Evolutionary conservation across 2,888 invertebrate genomes (phyloP).

Genomic region (Pecten maximus): DNA sequence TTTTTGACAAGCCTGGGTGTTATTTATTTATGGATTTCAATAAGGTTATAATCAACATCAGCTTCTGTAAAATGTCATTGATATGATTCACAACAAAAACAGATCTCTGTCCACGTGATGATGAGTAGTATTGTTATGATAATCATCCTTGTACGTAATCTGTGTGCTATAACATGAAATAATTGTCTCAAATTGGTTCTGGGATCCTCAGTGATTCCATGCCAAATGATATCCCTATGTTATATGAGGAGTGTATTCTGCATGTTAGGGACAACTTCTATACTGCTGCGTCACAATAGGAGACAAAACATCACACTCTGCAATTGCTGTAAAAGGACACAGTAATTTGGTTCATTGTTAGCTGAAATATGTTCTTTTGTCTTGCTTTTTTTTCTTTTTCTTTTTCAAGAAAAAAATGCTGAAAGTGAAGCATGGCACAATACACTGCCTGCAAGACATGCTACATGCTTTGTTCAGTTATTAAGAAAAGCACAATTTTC

Average conservation of each 20-base stretch:
- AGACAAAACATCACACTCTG: not conserved
- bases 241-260: not conserved
- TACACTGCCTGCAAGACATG: not conserved
- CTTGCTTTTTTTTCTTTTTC: not conserved
- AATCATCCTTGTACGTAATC: not conserved
- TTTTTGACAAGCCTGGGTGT: not conserved
- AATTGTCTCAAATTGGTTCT: not conserved
- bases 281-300: not conserved
- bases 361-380: not conserved
- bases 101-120: not conserved
- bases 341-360: not conserved
- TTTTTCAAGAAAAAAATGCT: not conserved
- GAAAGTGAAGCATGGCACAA: not conserved
- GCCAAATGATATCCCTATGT: not conserved
- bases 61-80: not conserved
- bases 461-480: not conserved
- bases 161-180: not conserved
- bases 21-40: not conserved
- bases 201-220: not conserved
- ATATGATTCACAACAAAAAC: slow-evolving; percentile 23
- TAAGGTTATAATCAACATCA: not conserved
- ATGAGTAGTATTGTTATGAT: not conserved
- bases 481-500: not conserved
- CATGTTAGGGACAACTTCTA: not conserved
- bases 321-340: not conserved